Percentiles rank a stretch among this genome's conserved stretches.
Evolutionary conservation across 2,888 invertebrate genomes (phyloP).

Genomic region (Philereme vetulata): DNA sequence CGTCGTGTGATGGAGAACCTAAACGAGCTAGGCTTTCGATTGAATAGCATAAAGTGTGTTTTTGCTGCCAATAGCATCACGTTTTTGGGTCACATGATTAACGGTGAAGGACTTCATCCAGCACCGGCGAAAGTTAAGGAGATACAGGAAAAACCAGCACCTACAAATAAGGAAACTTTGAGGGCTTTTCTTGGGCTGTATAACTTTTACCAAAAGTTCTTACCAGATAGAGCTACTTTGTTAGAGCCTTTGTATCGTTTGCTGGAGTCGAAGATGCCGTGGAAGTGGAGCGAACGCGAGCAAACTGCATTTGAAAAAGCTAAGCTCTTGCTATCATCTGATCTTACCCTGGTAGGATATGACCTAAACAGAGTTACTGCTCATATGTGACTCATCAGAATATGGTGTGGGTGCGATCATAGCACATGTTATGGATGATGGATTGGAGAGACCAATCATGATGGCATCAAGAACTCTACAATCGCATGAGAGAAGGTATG

Average conservation of each 20-base stretch:
- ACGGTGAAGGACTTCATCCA: constrained; percentile 19
- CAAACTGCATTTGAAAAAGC: constrained; percentile 25
- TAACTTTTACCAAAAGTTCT: constrained; percentile 15
- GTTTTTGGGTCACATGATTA: constrained; percentile 21
- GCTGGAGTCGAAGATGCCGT: constrained; percentile 10
- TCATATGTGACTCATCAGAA: constrained; percentile 2
- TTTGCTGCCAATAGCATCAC: constrained; percentile 6
- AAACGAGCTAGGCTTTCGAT: background rate
- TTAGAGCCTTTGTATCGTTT: constrained; percentile 18
- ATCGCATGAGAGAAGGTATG: constrained; percentile 2
- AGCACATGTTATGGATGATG: constrained; percentile 11
- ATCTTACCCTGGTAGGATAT: constrained; percentile 19
- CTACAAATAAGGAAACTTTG: background rate
- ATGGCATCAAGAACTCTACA: constrained; percentile 30
- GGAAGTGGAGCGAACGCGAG: constrained; percentile 23
- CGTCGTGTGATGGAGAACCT: background rate
- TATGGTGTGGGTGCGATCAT: constrained; percentile 9
- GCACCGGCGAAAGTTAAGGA: constrained; percentile 6
- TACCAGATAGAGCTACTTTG: constrained; percentile 9
- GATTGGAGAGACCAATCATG: constrained; percentile 31
- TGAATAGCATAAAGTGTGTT: constrained; percentile 5
- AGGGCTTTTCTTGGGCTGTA: constrained; percentile 10
- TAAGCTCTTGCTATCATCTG: constrained; percentile 27
- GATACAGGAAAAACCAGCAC: background rate
- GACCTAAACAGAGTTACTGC: constrained; percentile 1